These are phyloP conservation scores for Lucifuga dentata DNA, from an alignment of 2,113 vertebrate species.

Conservation along the genomic window DNA sequence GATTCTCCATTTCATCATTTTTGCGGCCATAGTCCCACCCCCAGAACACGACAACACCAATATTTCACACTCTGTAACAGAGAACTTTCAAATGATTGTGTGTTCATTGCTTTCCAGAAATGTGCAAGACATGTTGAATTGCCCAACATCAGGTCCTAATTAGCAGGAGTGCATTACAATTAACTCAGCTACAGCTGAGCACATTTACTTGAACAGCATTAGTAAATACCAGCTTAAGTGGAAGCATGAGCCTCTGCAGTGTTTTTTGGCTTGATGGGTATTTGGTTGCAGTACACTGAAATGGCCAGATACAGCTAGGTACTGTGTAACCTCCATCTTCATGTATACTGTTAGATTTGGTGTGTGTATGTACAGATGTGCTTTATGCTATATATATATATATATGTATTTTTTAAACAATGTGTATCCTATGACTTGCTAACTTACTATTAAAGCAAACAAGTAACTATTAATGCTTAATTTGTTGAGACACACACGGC, in stretches of 20 bases:
- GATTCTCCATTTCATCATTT: no score
- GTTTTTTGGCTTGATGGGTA: slow-evolving; percentile 12
- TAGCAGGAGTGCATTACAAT: slow-evolving; percentile 16
- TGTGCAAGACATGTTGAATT: slow-evolving; percentile 4
- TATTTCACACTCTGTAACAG: slow-evolving; percentile 19
- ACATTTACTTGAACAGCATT: slow-evolving; percentile 13
- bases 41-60: no score
- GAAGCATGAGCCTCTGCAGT: slow-evolving; percentile 15
- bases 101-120: slow-evolving; percentile 5
- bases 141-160: slow-evolving; percentile 19
- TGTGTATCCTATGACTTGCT: slow-evolving; percentile 26
- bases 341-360: slow-evolving; percentile 36
- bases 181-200: slow-evolving; percentile 2
- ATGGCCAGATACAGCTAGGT: slow-evolving; percentile 13
- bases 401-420: slow-evolving; percentile 21
- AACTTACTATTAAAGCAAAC: slow-evolving; percentile 38
- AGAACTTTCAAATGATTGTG: slow-evolving; percentile 2
- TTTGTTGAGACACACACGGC: slow-evolving; percentile 39
- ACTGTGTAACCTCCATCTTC: slow-evolving; percentile 57
- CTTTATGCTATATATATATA: no score
- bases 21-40: no score
- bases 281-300: background rate
- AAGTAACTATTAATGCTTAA: slow-evolving; percentile 20
- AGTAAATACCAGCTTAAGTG: slow-evolving; percentile 23
- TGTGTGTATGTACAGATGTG: slow-evolving; percentile 18